phyloP scores from a whole-genome alignment of 2,113 vertebrate species.

The Macaca nemestrina region DNA sequence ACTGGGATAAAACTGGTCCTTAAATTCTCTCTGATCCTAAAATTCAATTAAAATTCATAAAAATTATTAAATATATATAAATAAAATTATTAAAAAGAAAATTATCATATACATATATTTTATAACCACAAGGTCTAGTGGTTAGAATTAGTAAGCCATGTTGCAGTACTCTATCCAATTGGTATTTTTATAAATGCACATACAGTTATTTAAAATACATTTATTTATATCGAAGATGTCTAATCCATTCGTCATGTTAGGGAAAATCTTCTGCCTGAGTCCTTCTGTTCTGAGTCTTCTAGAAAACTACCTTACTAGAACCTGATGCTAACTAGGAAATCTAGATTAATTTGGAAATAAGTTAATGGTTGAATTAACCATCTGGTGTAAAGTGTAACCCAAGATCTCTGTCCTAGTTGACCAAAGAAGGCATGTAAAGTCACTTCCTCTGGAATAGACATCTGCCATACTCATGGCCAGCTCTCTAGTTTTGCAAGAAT shows the following conservation, averaged over 20 bases:
- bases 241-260: neutral
- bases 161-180: neutral
- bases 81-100: neutral
- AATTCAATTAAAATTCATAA: slow-evolving; percentile 27
- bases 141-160: neutral
- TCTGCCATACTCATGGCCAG: neutral
- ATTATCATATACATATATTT: neutral
- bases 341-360: neutral
- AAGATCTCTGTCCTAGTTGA: neutral
- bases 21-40: neutral
- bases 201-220: slow-evolving; percentile 2
- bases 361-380: neutral
- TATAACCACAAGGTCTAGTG: neutral
- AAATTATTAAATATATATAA: neutral
- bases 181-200: slow-evolving; percentile 10
- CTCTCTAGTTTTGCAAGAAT: neutral
- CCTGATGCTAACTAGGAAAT: neutral
- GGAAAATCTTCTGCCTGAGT: neutral
- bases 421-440: neutral
- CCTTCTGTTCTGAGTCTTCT: neutral
- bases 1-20: neutral
- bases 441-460: neutral
- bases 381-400: neutral
- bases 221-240: neutral
- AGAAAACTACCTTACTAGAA: neutral